Evolutionary conservation across 2,113 vertebrate species (phyloP).

Genomic region (Monarcha castaneiventris): DNA sequence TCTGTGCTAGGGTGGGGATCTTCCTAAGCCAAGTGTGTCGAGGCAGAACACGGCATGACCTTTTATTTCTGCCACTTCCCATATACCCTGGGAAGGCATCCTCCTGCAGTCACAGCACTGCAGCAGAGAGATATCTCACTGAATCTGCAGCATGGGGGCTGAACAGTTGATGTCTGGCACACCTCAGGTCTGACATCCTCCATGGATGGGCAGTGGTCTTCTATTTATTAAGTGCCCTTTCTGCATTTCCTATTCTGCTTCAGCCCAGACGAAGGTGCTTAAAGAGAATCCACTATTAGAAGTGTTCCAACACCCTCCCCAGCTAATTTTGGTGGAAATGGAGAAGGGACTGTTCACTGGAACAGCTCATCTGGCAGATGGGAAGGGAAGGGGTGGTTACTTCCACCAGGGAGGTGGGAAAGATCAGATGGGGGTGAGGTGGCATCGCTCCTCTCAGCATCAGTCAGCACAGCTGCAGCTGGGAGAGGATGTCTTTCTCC

Average conservation of each 20-base stretch:
- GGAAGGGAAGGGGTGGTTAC: background rate
- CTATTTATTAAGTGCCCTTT: background rate
- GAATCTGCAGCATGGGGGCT: background rate
- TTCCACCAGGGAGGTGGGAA: background rate
- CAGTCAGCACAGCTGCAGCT: background rate
- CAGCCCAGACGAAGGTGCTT: background rate
- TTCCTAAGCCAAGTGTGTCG: background rate
- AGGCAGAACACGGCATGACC: accelerated
- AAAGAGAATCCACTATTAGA: background rate
- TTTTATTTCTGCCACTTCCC: background rate
- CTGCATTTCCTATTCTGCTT: background rate
- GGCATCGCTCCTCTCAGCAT: accelerated
- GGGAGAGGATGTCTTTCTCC: background rate
- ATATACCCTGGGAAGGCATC: accelerated
- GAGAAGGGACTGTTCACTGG: background rate
- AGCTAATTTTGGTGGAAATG: background rate
- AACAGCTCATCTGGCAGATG: background rate
- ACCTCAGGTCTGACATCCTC: background rate
- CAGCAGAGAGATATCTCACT: background rate
- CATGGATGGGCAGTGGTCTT: background rate
- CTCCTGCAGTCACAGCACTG: background rate
- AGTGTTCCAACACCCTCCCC: background rate
- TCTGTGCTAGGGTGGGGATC: background rate
- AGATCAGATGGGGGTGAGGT: background rate
- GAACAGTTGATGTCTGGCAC: background rate